A percentile compares a stretch with the other conserved stretches of the same genome.
phyloP scores from a whole-genome alignment of 2,797 vertebrate species.

The Gypaetus barbatus region DNA sequence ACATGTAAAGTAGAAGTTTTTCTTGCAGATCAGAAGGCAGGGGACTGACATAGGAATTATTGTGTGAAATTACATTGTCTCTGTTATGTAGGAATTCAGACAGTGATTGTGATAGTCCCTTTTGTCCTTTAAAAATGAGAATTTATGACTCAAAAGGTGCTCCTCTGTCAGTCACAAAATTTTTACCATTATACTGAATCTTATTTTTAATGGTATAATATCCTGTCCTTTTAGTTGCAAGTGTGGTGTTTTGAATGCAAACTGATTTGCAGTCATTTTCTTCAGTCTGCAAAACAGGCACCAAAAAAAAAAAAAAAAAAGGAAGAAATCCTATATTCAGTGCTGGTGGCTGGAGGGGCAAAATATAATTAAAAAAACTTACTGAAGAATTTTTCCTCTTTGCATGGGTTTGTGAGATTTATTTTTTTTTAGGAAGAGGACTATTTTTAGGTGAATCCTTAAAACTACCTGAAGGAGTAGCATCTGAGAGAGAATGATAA shows the following conservation, averaged over 20 bases:
- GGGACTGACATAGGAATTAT: not conserved
- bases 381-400: not conserved
- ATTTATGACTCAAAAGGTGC: conserved; percentile 22
- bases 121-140: conserved; percentile 35
- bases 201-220: conserved; percentile 16
- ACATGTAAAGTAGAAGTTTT: not conserved
- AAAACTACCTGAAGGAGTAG: not conserved
- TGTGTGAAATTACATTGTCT: conserved; percentile 14
- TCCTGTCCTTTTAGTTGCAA: not conserved
- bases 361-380: not conserved
- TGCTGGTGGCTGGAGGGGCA: not conserved
- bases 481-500: not conserved
- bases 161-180: not conserved
- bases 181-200: not conserved
- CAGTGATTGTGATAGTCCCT: not conserved
- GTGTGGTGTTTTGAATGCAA: not conserved
- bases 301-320: not conserved
- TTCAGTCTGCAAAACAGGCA: not conserved
- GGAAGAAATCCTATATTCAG: not conserved
- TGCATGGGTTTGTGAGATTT: not conserved
- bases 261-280: not conserved
- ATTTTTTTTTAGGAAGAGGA: not conserved
- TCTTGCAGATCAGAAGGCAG: conserved; percentile 5
- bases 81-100: conserved; percentile 10
- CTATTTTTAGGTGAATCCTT: not conserved